phyloP scores from a whole-genome alignment of 2,113 vertebrate species.

The Elgaria multicarinata region DNA sequence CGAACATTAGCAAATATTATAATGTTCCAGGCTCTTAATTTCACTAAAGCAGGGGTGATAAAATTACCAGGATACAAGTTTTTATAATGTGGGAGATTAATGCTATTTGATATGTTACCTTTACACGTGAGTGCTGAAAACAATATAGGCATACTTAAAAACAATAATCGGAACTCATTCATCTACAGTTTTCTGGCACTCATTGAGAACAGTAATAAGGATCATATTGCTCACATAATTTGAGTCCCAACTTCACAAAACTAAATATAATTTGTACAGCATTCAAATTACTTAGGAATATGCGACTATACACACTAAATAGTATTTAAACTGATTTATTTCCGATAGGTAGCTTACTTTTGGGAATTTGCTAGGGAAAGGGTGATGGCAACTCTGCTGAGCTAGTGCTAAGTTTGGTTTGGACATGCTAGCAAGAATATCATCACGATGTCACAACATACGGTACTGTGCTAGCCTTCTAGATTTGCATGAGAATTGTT shows the following conservation, averaged over 20 bases:
- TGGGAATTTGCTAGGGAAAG: not conserved
- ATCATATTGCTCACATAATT: not conserved
- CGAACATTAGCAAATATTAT: constrained; percentile 56
- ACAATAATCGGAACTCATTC: constrained; percentile 3
- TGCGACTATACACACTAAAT: not conserved
- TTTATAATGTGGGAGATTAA: constrained; percentile 30
- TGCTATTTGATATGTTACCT: not conserved
- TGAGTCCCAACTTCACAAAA: not conserved
- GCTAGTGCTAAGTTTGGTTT: not conserved
- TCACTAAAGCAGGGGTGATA: constrained; percentile 37
- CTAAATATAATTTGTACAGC: not conserved
- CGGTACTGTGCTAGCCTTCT: not conserved
- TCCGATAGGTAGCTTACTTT: not conserved
- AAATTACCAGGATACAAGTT: constrained; percentile 37
- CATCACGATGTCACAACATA: not conserved
- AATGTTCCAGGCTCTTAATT: constrained; percentile 57
- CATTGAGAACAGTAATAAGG: not conserved
- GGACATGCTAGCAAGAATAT: not conserved
- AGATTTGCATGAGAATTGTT: not conserved
- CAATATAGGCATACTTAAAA: constrained; percentile 20
- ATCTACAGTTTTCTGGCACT: not conserved
- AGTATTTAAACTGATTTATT: not conserved
- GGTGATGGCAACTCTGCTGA: not conserved
- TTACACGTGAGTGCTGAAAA: constrained; percentile 8
- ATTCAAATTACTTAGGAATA: not conserved